Evolutionary conservation across 2,888 invertebrate genomes (phyloP).

Genomic region (Onthophagus sagittarius): DNA sequence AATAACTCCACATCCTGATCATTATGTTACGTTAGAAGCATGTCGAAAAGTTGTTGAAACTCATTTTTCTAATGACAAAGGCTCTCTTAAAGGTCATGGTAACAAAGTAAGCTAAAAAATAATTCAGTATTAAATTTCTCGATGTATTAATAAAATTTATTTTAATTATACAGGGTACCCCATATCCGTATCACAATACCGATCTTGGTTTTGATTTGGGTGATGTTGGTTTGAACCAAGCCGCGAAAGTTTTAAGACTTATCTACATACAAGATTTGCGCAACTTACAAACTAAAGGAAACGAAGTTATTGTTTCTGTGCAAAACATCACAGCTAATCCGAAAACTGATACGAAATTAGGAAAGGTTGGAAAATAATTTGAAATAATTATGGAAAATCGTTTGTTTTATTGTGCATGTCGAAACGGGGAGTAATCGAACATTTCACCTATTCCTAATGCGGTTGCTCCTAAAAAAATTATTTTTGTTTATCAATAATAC

Average conservation of each 20-base stretch:
- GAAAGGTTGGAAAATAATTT: slow-evolving; percentile 76
- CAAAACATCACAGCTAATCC: slow-evolving; percentile 95
- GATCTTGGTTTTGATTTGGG: slow-evolving; percentile 64
- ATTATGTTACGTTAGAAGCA: slow-evolving; percentile 69
- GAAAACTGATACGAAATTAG: slow-evolving; percentile 90
- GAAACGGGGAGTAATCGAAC: slow-evolving; percentile 41
- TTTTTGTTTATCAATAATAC: slow-evolving; percentile 13
- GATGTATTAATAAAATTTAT: neutral
- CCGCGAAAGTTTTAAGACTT: slow-evolving; percentile 73
- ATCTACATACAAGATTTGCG: slow-evolving; percentile 81
- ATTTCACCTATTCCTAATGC: slow-evolving; percentile 43
- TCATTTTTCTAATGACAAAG: neutral
- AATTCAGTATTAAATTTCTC: neutral
- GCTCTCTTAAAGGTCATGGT: neutral
- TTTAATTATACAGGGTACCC: slow-evolving; percentile 52
- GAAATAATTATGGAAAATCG: no score
- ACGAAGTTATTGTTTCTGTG: slow-evolving; percentile 88
- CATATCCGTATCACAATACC: slow-evolving; percentile 66
- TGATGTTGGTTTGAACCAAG: slow-evolving; percentile 63
- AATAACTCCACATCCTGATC: slow-evolving; percentile 76
- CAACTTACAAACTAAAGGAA: slow-evolving; percentile 87
- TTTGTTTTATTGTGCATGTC: slow-evolving; percentile 21
- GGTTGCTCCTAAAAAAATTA: slow-evolving; percentile 35
- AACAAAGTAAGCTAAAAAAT: neutral
- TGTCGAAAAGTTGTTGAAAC: slow-evolving; percentile 59